Evolutionary conservation across 2,113 vertebrate species (phyloP), one percentile per base, ranked within the genome.

Genomic region (Dasypus novemcinctus): DNA sequence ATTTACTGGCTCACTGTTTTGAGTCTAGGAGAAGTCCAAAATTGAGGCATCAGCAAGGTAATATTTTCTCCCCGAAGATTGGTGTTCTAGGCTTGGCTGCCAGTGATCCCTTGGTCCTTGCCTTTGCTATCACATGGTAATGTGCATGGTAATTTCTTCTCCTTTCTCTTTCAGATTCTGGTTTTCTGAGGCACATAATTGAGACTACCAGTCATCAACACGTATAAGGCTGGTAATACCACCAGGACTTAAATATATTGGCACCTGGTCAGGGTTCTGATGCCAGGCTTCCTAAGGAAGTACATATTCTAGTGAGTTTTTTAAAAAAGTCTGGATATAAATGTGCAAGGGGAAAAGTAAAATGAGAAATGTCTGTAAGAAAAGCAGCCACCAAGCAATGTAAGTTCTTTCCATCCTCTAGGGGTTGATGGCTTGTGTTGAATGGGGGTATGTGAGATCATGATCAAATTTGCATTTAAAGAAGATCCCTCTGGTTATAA

Each of bases 371-470:
- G 2, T 25, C 71, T 54, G 0, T 25, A 52, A 83, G 57, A 76
- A 25, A 76, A 89, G 7, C 21, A 76, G 14, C 3, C 63, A 11
- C 15, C 31, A 81, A 25, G 18, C 2, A 49, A 15, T 13, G 4
- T 18, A 71, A 27, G 8, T 5, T 1, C 13, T n/a, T 69, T 43
- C 7, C 4, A 10, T 90, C 38, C 23, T 11, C 1, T 25, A 33
- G 10, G 9, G 3, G 1, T 74, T 21, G 38, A 29, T 12, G 13
- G 10, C 4, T 4, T 64, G 31, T 2, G 43, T 41, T 33, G 10
- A 25, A n/a, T 17, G 10, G 8, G 23, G 31, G 20, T 0, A 1
- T 36, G 15, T 20, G 9, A 3, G 8, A 15, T n/a, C 87, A 31
- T 46, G 36, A 89, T 38, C n/a, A 63, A 63, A 83, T 36, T 27